Evolutionary conservation across 2,113 vertebrate genomes (phyloP).

Genomic region (Jacana jacana): DNA sequence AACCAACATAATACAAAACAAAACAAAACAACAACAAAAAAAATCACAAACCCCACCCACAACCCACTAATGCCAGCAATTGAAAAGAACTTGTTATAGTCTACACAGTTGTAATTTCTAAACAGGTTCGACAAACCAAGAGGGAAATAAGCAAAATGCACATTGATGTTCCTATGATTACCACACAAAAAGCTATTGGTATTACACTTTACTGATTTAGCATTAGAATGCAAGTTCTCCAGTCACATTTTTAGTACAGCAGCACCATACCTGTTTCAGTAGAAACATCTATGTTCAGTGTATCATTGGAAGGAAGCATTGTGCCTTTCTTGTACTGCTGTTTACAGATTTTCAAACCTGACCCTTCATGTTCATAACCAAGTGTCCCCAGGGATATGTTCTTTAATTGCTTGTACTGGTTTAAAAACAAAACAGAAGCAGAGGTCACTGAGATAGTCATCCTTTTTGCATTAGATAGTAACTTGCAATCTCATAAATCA

Average conservation of each 20-base stretch:
- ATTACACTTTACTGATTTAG: neutral
- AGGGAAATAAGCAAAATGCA: neutral
- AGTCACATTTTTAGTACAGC: neutral
- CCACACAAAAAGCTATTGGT: neutral
- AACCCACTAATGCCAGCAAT: neutral
- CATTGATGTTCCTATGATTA: neutral
- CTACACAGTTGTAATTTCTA: neutral
- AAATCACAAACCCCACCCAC: too few species aligned
- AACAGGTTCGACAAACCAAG: neutral
- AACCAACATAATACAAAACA: too few species aligned
- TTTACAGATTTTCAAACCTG: conserved; percentile 87
- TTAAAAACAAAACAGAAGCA: conserved; percentile 23
- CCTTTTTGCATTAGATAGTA: neutral
- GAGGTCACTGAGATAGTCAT: neutral
- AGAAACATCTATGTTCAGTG: conserved; percentile 81
- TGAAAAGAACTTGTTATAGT: neutral
- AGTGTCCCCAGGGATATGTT: conserved; percentile 85
- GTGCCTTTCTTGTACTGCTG: conserved; percentile 81
- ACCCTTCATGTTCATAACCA: conserved; percentile 76
- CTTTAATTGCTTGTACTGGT: conserved; percentile 84
- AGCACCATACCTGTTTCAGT: conserved; percentile 81
- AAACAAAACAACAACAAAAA: too few species aligned
- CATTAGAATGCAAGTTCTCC: neutral
- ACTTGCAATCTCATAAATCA: neutral
- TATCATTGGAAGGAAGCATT: conserved; percentile 75